phyloP scores from a whole-genome alignment of 2,888 invertebrate species.

The Capitulum mitella region DNA sequence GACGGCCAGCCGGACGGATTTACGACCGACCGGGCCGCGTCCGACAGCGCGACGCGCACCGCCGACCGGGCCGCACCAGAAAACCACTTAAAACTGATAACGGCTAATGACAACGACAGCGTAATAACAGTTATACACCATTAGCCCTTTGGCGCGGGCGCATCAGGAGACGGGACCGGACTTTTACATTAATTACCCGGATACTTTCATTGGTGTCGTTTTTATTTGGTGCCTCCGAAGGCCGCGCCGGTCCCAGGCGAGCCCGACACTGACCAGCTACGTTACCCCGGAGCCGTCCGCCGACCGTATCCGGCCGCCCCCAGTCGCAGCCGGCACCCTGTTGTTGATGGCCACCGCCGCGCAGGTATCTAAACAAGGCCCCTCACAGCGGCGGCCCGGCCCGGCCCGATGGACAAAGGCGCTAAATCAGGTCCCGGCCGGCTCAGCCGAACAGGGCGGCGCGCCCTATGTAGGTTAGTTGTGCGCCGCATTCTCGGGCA shows the following conservation, averaged over 20 bases:
- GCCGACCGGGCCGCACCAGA: neutral
- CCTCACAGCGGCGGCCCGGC: neutral
- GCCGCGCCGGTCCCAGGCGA: neutral
- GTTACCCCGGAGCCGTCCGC: too few species aligned
- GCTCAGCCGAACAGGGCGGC: too few species aligned
- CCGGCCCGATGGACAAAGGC: neutral
- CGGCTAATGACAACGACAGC: neutral
- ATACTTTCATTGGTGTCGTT: neutral
- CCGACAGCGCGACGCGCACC: neutral
- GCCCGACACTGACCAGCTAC: neutral
- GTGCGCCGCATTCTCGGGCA: neutral
- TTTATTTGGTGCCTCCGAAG: neutral
- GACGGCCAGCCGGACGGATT: neutral
- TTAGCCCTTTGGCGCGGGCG: neutral
- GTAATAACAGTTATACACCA: constrained; percentile 16
- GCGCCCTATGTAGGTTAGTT: constrained; percentile 15
- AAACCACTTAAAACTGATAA: neutral
- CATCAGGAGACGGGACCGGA: neutral
- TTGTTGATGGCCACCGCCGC: neutral
- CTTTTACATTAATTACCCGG: constrained; percentile 6
- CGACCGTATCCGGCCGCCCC: neutral
- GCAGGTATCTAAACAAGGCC: neutral
- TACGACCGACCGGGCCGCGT: neutral
- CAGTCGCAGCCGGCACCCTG: neutral
- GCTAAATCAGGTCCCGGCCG: neutral